Conservation (phyloP, 2,888 invertebrate species). For the Chesias legatella region DNA sequence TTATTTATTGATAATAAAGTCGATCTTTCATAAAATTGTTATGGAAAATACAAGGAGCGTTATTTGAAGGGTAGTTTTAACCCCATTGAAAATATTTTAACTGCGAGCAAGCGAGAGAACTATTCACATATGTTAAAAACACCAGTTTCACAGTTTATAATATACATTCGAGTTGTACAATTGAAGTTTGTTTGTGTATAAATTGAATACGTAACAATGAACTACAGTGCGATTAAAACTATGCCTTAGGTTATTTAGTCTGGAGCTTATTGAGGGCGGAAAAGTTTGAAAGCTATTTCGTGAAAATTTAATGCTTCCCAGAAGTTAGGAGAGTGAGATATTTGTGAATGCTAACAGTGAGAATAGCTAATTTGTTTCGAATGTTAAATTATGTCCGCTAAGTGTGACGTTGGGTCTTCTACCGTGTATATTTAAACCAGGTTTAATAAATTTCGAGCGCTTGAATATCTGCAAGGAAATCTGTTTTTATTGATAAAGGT, state of each 20-base stretch:
- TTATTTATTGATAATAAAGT: too few species aligned
- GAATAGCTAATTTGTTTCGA: constrained; percentile 72
- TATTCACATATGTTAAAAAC: constrained; percentile 22
- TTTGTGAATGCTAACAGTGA: constrained; percentile 68
- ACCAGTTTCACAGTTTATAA: constrained; percentile 13
- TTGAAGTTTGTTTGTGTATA: constrained; percentile 16
- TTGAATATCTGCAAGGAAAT: too few species aligned
- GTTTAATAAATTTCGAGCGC: too few species aligned
- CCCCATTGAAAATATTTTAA: constrained; percentile 43
- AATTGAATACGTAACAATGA: constrained; percentile 32
- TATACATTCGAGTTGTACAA: not conserved
- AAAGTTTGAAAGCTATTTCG: constrained; percentile 74
- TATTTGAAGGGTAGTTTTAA: too few species aligned
- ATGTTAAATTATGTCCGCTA: constrained; percentile 63
- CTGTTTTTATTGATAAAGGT: too few species aligned
- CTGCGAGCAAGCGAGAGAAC: constrained; percentile 30
- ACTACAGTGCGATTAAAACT: constrained; percentile 57
- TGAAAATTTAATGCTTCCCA: constrained; percentile 73
- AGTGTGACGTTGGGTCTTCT: too few species aligned
- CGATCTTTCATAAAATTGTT: too few species aligned
- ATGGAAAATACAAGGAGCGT: too few species aligned
- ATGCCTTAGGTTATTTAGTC: constrained; percentile 66
- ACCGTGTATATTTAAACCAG: too few species aligned
- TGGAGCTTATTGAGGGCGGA: constrained; percentile 63
- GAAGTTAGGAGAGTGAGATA: constrained; percentile 71